These are phyloP conservation scores for Meganola albula DNA, from an alignment of 2,888 invertebrate species.

Conservation along the genomic window DNA sequence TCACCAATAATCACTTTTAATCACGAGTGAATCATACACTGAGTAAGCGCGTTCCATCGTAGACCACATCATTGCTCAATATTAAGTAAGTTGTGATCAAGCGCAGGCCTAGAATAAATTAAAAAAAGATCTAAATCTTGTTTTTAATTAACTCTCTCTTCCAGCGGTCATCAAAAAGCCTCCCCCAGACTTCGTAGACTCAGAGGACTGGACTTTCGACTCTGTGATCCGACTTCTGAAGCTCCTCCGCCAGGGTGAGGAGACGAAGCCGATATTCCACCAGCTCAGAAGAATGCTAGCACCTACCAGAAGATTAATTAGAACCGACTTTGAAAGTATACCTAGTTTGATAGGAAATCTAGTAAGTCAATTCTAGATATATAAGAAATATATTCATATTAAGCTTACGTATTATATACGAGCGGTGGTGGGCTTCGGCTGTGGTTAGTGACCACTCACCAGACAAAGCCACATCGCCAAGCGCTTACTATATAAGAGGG, in stretches of 20 bases:
- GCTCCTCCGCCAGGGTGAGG: slow-evolving; percentile 35
- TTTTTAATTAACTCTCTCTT: not conserved
- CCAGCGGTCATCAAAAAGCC: slow-evolving; percentile 33
- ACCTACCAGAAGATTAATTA: slow-evolving; percentile 25
- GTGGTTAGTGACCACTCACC: not conserved
- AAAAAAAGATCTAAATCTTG: not conserved
- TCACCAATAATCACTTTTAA: not conserved
- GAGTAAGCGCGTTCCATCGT: too few species aligned
- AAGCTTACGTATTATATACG: not conserved
- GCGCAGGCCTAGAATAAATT: not conserved
- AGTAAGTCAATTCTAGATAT: slow-evolving; percentile 18
- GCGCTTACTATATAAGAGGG: too few species aligned
- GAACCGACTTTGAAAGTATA: slow-evolving; percentile 27
- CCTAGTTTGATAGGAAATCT: slow-evolving; percentile 33
- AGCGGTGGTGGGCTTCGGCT: slow-evolving; percentile 14
- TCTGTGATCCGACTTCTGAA: slow-evolving; percentile 42
- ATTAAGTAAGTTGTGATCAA: not conserved
- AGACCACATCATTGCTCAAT: too few species aligned
- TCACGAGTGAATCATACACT: too few species aligned
- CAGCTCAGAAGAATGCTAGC: slow-evolving; percentile 27
- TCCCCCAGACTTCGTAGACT: slow-evolving; percentile 43
- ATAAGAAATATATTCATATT: not conserved
- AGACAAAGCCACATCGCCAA: too few species aligned
- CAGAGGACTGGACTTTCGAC: slow-evolving; percentile 36
- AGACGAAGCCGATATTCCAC: slow-evolving; percentile 25